Percentiles rank a stretch among this genome's conserved stretches.
Conservation (phyloP, 1,140 invertebrate species). For the Aricia agestis region DNA sequence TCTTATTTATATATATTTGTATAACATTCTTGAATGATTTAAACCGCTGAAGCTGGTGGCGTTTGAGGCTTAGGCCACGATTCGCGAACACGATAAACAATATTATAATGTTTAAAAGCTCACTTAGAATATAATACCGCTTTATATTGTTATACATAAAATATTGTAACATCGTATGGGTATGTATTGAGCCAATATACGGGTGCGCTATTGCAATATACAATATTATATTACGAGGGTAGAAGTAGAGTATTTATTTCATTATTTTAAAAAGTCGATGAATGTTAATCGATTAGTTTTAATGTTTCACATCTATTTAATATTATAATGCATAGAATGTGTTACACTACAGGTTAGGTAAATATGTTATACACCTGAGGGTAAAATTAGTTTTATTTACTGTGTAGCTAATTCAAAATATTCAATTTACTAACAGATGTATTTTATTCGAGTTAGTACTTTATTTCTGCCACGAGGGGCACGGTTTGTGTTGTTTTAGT, state of each 20-base stretch:
- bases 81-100: background rate
- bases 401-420: slow-evolving; percentile 37
- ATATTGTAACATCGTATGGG: background rate
- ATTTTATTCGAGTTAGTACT: background rate
- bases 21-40: slow-evolving; percentile 9
- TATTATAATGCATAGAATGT: slow-evolving; percentile 1
- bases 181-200: slow-evolving; percentile 12
- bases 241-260: slow-evolving; percentile 1
- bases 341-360: slow-evolving; percentile 1
- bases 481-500: slow-evolving; percentile 9
- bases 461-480: slow-evolving; percentile 17
- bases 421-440: slow-evolving; percentile 35
- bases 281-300: background rate
- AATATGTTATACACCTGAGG: background rate
- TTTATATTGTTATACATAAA: slow-evolving; percentile 7
- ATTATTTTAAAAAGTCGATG: slow-evolving; percentile 13
- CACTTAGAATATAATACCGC: slow-evolving; percentile 5
- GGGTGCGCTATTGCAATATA: slow-evolving; percentile 8
- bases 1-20: slow-evolving; percentile 10
- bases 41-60: background rate
- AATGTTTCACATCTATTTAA: background rate
- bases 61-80: background rate
- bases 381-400: slow-evolving; percentile 36
- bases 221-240: slow-evolving; percentile 1
- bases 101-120: slow-evolving; percentile 15